A percentile compares a stretch with the other conserved stretches of the same genome.
phyloP scores from a whole-genome alignment of 2,888 invertebrate genomes.

The Palloptera scutellata region DNA sequence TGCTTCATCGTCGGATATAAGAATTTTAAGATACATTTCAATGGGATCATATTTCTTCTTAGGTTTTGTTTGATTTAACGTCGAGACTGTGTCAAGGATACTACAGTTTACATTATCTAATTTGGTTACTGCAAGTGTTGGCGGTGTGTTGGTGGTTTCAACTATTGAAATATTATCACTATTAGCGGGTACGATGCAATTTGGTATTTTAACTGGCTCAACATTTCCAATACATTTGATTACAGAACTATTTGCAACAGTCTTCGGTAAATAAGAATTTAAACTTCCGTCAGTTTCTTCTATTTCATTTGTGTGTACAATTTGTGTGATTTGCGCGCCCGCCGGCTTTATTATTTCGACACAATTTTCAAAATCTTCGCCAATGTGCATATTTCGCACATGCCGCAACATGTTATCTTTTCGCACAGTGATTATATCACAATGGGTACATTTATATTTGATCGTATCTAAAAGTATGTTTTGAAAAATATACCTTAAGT shows the following conservation, averaged over 20 bases:
- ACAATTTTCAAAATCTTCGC: constrained; percentile 46
- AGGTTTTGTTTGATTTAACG: constrained; percentile 21
- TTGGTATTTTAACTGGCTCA: constrained; percentile 45
- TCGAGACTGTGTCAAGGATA: background rate
- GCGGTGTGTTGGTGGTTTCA: background rate
- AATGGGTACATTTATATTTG: constrained; percentile 76
- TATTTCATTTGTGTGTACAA: background rate
- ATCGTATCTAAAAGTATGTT: constrained; percentile 67
- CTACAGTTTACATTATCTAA: background rate
- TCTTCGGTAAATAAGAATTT: constrained; percentile 18
- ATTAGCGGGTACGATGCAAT: constrained; percentile 26
- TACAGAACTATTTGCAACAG: constrained; percentile 53
- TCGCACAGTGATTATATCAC: constrained; percentile 75
- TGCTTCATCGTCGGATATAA: constrained; percentile 46
- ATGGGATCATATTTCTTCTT: constrained; percentile 50
- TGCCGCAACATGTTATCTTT: constrained; percentile 83
- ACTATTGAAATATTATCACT: constrained; percentile 37
- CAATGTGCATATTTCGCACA: constrained; percentile 78
- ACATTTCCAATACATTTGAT: constrained; percentile 61
- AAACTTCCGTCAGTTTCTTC: background rate
- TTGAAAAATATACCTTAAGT: background rate
- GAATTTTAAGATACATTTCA: constrained; percentile 55
- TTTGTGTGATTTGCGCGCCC: background rate
- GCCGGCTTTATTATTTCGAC: constrained; percentile 40
- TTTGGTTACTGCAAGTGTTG: background rate